Evolutionary conservation across 2,888 invertebrate genomes (phyloP).

Genomic region (Torymus tubicola): DNA sequence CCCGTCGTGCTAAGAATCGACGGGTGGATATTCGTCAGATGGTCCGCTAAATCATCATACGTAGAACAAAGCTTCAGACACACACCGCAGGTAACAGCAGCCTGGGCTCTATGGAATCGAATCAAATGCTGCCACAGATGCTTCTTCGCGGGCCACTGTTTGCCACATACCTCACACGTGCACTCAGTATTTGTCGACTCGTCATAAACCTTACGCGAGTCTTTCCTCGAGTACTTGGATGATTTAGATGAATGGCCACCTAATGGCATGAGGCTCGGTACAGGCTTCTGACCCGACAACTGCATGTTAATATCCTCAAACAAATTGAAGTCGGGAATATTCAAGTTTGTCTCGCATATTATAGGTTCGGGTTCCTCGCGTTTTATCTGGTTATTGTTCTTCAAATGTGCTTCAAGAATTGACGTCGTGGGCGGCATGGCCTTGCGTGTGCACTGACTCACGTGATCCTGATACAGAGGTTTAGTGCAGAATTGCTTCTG

Average conservation of each 20-base stretch:
- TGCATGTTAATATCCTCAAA: constrained; percentile 75
- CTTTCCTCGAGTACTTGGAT: constrained; percentile 72
- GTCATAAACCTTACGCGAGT: constrained; percentile 78
- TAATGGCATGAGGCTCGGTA: constrained; percentile 73
- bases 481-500: constrained; percentile 72
- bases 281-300: constrained; percentile 72
- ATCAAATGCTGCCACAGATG: constrained; percentile 81
- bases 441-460: constrained; percentile 67
- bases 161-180: constrained; percentile 79
- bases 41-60: constrained; percentile 77
- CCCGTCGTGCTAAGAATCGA: constrained; percentile 78
- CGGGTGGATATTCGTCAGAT: constrained; percentile 77
- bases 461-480: constrained; percentile 71
- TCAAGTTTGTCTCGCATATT: constrained; percentile 69
- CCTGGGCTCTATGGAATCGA: constrained; percentile 79
- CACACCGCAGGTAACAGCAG: constrained; percentile 80
- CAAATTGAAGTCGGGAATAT: constrained; percentile 74
- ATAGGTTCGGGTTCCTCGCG: constrained; percentile 65
- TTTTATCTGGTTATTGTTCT: constrained; percentile 72
- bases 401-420: constrained; percentile 71
- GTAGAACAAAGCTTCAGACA: constrained; percentile 79
- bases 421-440: constrained; percentile 59
- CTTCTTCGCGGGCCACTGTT: constrained; percentile 81
- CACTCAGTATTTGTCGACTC: constrained; percentile 76
- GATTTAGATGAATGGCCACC: constrained; percentile 57